These are phyloP conservation scores for Apotomis turbidana DNA, from an alignment of 2,888 invertebrate genomes.

Conservation along the genomic window DNA sequence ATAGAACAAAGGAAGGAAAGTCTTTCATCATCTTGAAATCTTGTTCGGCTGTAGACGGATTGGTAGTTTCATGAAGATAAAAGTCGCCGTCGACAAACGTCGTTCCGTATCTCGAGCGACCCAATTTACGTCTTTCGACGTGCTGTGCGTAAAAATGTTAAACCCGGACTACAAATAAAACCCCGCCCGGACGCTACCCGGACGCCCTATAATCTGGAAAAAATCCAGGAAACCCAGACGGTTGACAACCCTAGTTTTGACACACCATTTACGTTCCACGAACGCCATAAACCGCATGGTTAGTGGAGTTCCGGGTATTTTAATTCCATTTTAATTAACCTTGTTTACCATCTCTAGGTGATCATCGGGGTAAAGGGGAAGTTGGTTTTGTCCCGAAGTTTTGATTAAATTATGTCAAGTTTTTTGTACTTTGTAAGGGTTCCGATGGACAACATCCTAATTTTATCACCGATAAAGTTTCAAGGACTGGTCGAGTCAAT, in stretches of 20 bases:
- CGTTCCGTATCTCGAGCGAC: no score
- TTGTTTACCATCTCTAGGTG: constrained; percentile 14
- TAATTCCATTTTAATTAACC: constrained; percentile 12
- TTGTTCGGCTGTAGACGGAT: no score
- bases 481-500: background rate
- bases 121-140: no score
- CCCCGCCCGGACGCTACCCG: no score
- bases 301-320: background rate
- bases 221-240: no score
- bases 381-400: constrained; percentile 20
- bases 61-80: no score
- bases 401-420: constrained; percentile 17
- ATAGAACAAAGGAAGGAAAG: no score
- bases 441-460: constrained; percentile 4
- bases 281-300: background rate
- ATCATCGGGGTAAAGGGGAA: background rate
- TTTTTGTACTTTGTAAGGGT: constrained; percentile 8
- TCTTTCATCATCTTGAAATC: no score
- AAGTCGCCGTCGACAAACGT: no score
- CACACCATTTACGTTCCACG: background rate
- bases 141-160: no score
- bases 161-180: no score
- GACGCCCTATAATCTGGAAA: no score
- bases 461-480: background rate
- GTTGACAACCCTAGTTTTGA: background rate